A percentile compares a stretch with the other conserved stretches of the same genome.
phyloP scores from a whole-genome alignment of 2,113 vertebrate genomes.

The Lophochroa leadbeateri region DNA sequence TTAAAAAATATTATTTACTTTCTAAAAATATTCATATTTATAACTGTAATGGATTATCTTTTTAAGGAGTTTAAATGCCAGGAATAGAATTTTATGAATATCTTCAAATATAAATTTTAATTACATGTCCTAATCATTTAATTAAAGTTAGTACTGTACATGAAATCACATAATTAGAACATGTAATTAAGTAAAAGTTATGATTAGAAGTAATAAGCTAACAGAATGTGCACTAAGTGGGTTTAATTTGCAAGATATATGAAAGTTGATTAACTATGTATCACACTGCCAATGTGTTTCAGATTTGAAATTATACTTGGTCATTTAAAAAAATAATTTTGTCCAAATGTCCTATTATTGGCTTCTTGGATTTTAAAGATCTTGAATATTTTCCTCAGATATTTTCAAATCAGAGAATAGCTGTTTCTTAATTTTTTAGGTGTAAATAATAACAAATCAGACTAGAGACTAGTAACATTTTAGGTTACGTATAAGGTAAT shows the following conservation, averaged over 20 bases:
- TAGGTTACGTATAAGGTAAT: not conserved
- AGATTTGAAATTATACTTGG: not conserved
- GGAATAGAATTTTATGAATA: not conserved
- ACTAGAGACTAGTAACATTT: not conserved
- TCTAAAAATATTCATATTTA: not conserved
- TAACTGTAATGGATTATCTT: not conserved
- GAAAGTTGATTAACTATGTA: not conserved
- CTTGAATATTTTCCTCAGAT: not conserved
- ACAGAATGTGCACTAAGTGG: not conserved
- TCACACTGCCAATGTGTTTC: not conserved
- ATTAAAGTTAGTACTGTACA: not conserved
- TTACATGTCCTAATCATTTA: not conserved
- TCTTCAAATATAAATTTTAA: not conserved
- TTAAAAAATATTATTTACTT: not conserved
- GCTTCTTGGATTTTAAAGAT: not conserved
- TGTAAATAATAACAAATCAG: not conserved
- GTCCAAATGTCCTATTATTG: not conserved
- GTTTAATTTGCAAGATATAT: not conserved
- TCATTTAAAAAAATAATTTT: not conserved
- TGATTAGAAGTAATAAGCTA: not conserved
- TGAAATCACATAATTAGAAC: not conserved
- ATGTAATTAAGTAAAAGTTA: slow-evolving; percentile 14
- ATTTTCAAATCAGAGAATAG: not conserved
- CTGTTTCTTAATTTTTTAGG: not conserved
- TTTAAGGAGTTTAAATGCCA: not conserved